Base-by-base conservation (phyloP, 2,113 vertebrate genomes). In the Trachemys scripta region DNA sequence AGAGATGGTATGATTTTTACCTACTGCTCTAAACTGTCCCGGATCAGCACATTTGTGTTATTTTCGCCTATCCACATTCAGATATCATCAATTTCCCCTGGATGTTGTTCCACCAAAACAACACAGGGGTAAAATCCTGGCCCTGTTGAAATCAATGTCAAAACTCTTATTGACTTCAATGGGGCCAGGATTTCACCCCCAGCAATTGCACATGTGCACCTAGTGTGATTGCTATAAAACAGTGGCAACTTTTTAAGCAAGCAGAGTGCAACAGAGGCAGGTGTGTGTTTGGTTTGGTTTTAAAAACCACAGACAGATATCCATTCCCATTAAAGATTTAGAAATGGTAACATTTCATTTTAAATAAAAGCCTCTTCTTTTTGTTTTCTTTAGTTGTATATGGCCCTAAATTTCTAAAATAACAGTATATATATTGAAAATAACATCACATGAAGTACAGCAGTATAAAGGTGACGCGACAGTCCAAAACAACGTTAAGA, bases 21-120 rank as follows among this genome's bases (percentile, higher is more conserved):
- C 84, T 82, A 79, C 88, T 95, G 85, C 90, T 95, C 89, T 86
- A 94, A 81, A 84, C 76, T 92, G 90, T 80, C 90, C 85, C 47
- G 5, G 1, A 95, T 86, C 94, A 97, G 80, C 50, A 54, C 47
- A 96, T 96, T 90, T 5, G 4, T 84, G 93, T 92, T 89, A 90
- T 54, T 85, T 81, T 91, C 85, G 89, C 84, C 88, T 87, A 87
- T 57, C 88, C 92, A 47, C 12, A 45, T 90, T 97, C 90, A 82
- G 47, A 25, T 92, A 88, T 84, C 94, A 93, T 85, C 95, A 96
- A 65, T 69, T 69, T 87, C 82, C 90, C 81, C 72, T 87, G 65
- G 50, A 94, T 95, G 76, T 22, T 95, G 83, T 62, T 92, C 93
- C 95, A 82, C 92, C 88, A 75, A 94, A 79, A 90, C 95, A 90